Evolutionary conservation across 2,113 vertebrate species (phyloP), one percentile per base, ranked within the genome.

Genomic region (Larimichthys crocea): DNA sequence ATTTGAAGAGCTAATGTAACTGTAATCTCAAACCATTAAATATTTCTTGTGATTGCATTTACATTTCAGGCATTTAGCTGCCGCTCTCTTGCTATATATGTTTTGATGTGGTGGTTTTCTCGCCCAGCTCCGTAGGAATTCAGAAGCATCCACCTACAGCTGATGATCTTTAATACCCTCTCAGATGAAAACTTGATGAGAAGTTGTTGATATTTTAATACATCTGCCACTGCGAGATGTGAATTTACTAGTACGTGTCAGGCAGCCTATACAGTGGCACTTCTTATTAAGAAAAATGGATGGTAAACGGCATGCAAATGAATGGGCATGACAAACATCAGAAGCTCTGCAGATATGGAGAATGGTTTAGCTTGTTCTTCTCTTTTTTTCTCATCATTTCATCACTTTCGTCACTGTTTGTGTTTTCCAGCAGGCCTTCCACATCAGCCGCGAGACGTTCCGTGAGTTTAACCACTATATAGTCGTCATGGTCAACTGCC

Each of bases 381-480:
- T 55, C 9, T 1, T 20, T 49, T 49, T 24, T n/a, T 73, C 8
- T 16, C 17, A 29, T 40, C 4, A 61, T 52, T 59, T 20, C 6
- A 1, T 35, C 31, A 8, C 31, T 79, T 29, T 29, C 29, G 4
- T 29, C 29, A 4, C 29, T 1, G 16, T 64, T 64, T 24, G 0
- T 35, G 2, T 40, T 68, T 84, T 67, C 1, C 86, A 94, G 92
- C 79, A 93, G 70, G 91, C 94, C 20, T 96, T 97, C 83, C 94
- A 92, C 91, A 96, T 98, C 90, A 98, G 92, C 90, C 95, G 84
- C 35, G 93, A 94, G 84, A 97, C 95, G 0, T 97, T 95, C 86
- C 79, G 85, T 0, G 93, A 98, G 82, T 99, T 97, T 92, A 99
- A 99, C 94, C 88, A 92, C 35, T 98, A 97, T 69, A 22, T 96